A percentile compares a stretch with the other conserved stretches of the same genome.
Conservation (phyloP, 2,797 vertebrate genomes). For the Anas bernieri region DNA sequence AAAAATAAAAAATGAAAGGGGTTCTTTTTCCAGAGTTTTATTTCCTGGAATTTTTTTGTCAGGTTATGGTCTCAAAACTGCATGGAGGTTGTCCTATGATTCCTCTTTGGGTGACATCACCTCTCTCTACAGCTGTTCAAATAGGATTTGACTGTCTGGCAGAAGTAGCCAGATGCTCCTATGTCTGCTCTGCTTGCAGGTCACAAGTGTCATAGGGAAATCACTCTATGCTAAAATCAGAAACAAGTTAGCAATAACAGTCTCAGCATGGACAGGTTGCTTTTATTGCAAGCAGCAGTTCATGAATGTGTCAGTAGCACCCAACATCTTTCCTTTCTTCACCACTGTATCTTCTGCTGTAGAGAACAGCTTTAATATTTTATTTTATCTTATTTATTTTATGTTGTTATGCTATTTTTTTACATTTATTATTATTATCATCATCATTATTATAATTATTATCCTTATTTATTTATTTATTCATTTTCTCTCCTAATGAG, state of each 20-base stretch:
- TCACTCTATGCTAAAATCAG: neutral
- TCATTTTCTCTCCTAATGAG: neutral
- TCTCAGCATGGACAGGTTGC: neutral
- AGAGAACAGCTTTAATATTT: accelerated
- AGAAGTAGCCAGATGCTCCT: neutral
- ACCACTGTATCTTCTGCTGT: neutral
- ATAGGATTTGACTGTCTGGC: neutral
- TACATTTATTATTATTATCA: too few relatives aligned
- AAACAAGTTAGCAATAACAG: neutral
- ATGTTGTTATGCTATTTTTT: neutral
- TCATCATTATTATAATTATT: too few relatives aligned
- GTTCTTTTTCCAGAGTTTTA: neutral
- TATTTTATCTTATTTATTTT: too few relatives aligned
- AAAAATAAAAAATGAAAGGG: neutral
- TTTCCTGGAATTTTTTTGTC: neutral
- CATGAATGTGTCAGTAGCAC: neutral
- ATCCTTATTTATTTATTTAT: neutral
- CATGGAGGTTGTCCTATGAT: neutral
- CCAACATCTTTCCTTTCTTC: neutral
- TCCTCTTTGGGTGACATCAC: neutral
- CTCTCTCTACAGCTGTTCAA: neutral
- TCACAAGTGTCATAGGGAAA: neutral
- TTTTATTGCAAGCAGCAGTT: neutral
- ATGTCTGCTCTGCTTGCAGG: neutral
- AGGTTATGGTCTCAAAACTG: neutral